phyloP scores from a whole-genome alignment of 2,113 vertebrate genomes.

The Myrmecophaga tridactyla region DNA sequence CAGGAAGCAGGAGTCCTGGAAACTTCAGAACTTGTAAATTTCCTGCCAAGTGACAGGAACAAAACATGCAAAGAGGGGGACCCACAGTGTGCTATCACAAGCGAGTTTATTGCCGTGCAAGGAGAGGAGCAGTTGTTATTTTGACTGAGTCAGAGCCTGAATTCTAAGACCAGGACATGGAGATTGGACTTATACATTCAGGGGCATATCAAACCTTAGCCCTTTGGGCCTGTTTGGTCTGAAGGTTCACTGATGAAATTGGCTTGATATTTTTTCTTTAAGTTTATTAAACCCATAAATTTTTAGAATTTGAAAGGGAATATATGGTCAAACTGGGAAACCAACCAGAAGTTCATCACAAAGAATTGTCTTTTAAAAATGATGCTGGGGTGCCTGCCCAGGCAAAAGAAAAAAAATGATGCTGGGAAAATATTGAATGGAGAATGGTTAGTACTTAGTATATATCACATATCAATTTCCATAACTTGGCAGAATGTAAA shows the following conservation, averaged over 20 bases:
- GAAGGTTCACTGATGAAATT: neutral
- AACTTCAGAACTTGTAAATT: neutral
- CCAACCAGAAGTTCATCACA: neutral
- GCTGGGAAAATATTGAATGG: neutral
- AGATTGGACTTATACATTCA: neutral
- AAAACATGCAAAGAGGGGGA: neutral
- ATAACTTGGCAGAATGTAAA: neutral
- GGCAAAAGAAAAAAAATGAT: no score
- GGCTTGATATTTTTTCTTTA: conserved; percentile 3
- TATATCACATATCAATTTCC: neutral
- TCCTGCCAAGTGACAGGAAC: neutral
- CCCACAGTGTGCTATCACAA: neutral
- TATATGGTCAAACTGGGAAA: neutral
- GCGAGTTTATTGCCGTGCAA: neutral
- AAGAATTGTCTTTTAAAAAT: neutral
- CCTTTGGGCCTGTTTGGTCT: neutral
- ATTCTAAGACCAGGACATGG: neutral
- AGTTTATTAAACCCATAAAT: neutral
- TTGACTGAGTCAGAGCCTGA: neutral
- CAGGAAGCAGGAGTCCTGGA: neutral
- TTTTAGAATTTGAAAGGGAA: conserved; percentile 36
- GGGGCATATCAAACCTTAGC: neutral
- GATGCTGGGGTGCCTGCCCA: no score
- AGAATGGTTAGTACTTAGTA: neutral
- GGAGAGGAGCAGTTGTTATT: neutral